phyloP scores from a whole-genome alignment of 2,888 invertebrate species.

The Ennomos fuscantarius region DNA sequence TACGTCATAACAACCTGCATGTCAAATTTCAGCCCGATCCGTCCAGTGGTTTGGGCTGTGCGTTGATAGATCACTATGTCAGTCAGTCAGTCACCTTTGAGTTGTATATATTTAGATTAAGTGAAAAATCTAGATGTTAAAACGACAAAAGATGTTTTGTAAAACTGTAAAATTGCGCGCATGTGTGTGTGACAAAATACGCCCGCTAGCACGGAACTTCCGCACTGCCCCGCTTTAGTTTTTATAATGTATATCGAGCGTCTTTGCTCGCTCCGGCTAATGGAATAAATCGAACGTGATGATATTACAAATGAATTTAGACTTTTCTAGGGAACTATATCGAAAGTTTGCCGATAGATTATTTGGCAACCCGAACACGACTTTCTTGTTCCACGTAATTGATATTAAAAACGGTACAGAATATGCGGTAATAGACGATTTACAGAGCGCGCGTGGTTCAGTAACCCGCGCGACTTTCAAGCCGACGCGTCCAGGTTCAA shows the following conservation, averaged over 20 bases:
- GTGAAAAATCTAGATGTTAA: too few relatives aligned
- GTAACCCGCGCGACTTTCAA: too few relatives aligned
- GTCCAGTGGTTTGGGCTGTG: too few relatives aligned
- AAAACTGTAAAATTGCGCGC: not conserved
- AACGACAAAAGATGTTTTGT: too few relatives aligned
- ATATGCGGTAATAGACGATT: too few relatives aligned
- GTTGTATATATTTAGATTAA: too few relatives aligned
- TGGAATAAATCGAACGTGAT: conserved; percentile 35
- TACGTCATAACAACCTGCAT: too few relatives aligned
- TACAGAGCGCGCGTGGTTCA: too few relatives aligned
- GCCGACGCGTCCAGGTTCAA: too few relatives aligned
- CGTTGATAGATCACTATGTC: too few relatives aligned
- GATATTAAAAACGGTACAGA: not conserved
- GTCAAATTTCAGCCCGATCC: too few relatives aligned
- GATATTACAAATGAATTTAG: conserved; percentile 21
- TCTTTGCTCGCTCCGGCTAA: conserved; percentile 28
- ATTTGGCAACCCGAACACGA: conserved; percentile 18
- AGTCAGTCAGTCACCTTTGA: too few relatives aligned
- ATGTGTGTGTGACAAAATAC: conserved; percentile 4
- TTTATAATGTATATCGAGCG: conserved; percentile 24
- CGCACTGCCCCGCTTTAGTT: conserved; percentile 15
- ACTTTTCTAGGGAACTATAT: conserved; percentile 12
- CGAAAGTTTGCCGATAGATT: conserved; percentile 11
- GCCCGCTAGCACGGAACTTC: conserved; percentile 1
- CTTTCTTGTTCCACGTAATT: conserved; percentile 18